Evolutionary conservation across 1,140 invertebrate genomes (phyloP), one percentile per base, ranked within the genome.

Genomic region (Anastrepha obliqua): DNA sequence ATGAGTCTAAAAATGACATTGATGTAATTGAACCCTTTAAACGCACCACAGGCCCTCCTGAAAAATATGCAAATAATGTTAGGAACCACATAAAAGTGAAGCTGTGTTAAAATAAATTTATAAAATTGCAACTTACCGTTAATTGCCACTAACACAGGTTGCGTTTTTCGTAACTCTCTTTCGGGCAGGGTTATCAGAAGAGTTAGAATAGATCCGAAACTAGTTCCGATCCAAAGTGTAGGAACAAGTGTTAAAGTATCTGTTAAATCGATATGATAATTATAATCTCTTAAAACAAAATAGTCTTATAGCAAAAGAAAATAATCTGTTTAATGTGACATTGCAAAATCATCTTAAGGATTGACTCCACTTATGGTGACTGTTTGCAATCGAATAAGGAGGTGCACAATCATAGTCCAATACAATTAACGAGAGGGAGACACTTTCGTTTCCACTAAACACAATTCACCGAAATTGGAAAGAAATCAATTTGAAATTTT

Each of bases 181-280:
- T 97, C 95, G 87, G 98, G 98, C 90, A 98, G 95, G 92, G 95
- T 97, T 90, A 99, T 96, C 93, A 97, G 96, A 93, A 99, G 96
- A 85, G 98, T 98, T 90, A 99, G 95, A 92, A 99, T 97, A 74
- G 98, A 99, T 90, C 98, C 98, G 90, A 98, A 95, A 94, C 97
- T 98, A 87, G 98, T 99, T 90, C 98, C 98, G 90, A 99, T 96
- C 98, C 98, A 99, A 89, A 99, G 94, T 90, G 98, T 98, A 89
- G 98, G 98, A 92, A 90, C 87, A 85, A 93, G 89, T 88, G 90
- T 89, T 90, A 92, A 90, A 90, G 90, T 90, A 91, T 93, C 92
- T 93, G 39, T 4, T 87, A 65, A 3, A 51, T 29, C 58, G 20
- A 62, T 58, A 60, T 4, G 5, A 47, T 20, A 42, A 87, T 78